Evolutionary conservation across 1,140 invertebrate genomes (phyloP), one percentile per base, ranked within the genome.

Genomic region (Mactra quadrangularis): DNA sequence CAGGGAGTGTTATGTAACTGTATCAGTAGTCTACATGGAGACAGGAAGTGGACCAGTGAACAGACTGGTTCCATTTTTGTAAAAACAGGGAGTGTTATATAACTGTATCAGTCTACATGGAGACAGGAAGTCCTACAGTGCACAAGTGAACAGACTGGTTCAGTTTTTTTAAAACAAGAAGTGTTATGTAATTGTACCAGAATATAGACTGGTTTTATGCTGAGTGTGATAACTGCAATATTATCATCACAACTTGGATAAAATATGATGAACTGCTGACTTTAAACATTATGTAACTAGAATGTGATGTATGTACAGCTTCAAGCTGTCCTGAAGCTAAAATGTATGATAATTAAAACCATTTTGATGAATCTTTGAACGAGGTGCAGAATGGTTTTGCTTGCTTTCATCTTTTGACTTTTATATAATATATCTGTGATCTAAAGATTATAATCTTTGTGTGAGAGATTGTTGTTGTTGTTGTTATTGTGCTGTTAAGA

Each of bases 191-290:
- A 55, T 22, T 55, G 53, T 55, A 27, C 70, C 70, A 72, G 70
- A 72, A 3, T 52, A 53, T 15, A 22, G 70, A 72, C 70, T 72
- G 70, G 70, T 57, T 57, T 47, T 57, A 55, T 72, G 50, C 50
- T 52, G 35, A 57, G 50, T 72, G 70, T 72, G 70, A 72, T 72
- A 41, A 38, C 50, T 72, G 70, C 70, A 72, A 72, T 72, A 72
- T 72, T 55, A 57, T 35, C 35, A 72, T 72, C 50, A 72, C 70
- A 55, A 33, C 70, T 57, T 72, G 47, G 27, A 27, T n/a, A 31
- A 72, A n/a, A n/a, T n/a, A 55, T 7, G 7, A 35, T 55, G 38
- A 55, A 72, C 70, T 72, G 70, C 70, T 72, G 70, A 72, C 31
- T 60, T n/a, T n/a, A 57, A 3, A 25, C n/a, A 41, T 68, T 31